Conservation (phyloP, 2,113 vertebrate genomes). For the Tiliqua scincoides region DNA sequence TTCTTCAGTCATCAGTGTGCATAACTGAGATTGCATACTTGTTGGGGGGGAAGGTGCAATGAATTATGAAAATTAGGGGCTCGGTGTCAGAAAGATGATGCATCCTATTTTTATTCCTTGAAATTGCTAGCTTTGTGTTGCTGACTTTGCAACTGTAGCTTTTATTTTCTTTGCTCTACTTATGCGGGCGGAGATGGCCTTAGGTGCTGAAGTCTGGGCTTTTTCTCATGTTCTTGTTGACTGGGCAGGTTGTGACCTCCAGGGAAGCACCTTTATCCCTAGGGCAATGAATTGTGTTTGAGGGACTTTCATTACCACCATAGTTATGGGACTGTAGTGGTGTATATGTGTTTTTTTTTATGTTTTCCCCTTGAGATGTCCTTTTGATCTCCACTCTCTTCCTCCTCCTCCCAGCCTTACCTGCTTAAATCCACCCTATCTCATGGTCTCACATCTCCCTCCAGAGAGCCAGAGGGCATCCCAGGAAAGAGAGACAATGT, state of each 20-base stretch:
- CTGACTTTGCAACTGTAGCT: neutral
- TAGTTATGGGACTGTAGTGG: neutral
- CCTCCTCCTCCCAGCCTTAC: neutral
- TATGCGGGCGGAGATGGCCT: neutral
- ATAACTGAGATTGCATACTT: neutral
- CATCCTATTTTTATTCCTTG: neutral
- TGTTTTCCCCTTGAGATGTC: slow-evolving; percentile 1
- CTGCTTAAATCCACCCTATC: neutral
- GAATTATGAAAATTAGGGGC: neutral
- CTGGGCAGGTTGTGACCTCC: neutral
- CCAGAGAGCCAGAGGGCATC: slow-evolving; percentile 21
- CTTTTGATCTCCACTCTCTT: slow-evolving; percentile 1
- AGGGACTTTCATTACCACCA: neutral
- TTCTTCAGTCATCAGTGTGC: neutral
- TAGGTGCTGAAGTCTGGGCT: neutral
- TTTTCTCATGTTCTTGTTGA: neutral
- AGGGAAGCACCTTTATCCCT: neutral
- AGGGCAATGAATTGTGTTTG: slow-evolving; percentile 4
- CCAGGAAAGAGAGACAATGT: neutral
- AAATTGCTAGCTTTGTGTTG: slow-evolving; percentile 5
- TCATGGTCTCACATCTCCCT: slow-evolving; percentile 10
- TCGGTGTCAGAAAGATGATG: neutral
- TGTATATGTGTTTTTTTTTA: neutral
- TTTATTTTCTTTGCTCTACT: neutral
- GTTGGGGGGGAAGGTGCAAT: neutral